A percentile compares a stretch with the other conserved stretches of the same genome.
phyloP scores from a whole-genome alignment of 2,113 vertebrate genomes.

The Leptosomus discolor region DNA sequence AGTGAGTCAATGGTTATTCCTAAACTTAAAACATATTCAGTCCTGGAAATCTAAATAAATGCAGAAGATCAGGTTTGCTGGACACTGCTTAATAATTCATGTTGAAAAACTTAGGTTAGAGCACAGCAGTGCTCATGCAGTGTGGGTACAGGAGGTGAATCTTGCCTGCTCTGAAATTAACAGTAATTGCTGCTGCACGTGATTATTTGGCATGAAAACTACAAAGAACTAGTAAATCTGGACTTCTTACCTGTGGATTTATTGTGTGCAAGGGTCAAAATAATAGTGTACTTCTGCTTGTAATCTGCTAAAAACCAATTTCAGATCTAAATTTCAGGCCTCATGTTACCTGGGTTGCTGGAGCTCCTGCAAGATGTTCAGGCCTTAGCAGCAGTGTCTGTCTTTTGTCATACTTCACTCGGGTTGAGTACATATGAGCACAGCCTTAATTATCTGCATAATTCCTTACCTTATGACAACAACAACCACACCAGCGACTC shows the following conservation, averaged over 20 bases:
- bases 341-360: background rate
- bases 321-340: background rate
- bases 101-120: background rate
- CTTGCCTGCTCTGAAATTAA: background rate
- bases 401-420: background rate
- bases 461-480: background rate
- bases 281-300: background rate
- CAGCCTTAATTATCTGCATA: background rate
- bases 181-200: background rate
- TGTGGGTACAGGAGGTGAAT: background rate
- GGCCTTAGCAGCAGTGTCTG: background rate
- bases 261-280: background rate
- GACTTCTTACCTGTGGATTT: background rate
- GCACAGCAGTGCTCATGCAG: background rate
- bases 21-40: background rate
- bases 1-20: background rate
- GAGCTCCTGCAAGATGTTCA: background rate
- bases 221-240: background rate
- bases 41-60: background rate
- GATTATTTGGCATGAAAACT: background rate
- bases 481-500: background rate
- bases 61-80: background rate
- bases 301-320: background rate
- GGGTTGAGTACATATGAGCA: rapidly evolving
- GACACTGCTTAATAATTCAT: background rate